A percentile compares a stretch with the other conserved stretches of the same genome.
Conservation (phyloP, 2,888 invertebrate species). For the Eilema caniola region DNA sequence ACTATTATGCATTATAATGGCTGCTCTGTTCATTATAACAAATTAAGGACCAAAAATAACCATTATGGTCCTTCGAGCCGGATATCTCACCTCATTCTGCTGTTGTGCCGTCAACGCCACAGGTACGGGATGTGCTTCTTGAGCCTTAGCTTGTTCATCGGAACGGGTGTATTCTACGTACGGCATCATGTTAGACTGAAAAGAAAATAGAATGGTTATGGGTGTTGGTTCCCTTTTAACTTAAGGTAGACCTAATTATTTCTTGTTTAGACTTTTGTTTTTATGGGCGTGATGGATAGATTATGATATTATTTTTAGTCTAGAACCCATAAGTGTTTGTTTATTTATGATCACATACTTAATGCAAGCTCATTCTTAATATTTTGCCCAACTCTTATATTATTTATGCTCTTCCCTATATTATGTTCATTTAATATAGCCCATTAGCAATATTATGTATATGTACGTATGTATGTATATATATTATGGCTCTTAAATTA, state of each 20-base stretch:
- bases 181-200: conserved; percentile 88
- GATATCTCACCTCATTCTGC: conserved; percentile 53
- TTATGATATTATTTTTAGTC: no score
- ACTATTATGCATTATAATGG: no score
- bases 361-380: no score
- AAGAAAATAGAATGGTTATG: conserved; percentile 28
- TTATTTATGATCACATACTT: no score
- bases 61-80: background rate
- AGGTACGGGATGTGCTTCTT: background rate
- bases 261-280: background rate
- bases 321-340: background rate
- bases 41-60: no score
- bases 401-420: no score
- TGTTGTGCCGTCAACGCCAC: conserved; percentile 44
- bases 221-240: background rate
- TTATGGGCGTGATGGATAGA: no score
- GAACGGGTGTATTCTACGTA: conserved; percentile 92
- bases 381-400: background rate
- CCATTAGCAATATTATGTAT: no score
- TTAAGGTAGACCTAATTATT: background rate
- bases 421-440: no score
- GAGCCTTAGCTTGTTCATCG: conserved; percentile 79
- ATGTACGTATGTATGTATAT: no score
- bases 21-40: no score
- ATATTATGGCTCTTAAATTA: no score